A percentile compares a stretch with the other conserved stretches of the same genome.
Conservation (phyloP, 2,888 invertebrate species). For the Cheilosia urbana region DNA sequence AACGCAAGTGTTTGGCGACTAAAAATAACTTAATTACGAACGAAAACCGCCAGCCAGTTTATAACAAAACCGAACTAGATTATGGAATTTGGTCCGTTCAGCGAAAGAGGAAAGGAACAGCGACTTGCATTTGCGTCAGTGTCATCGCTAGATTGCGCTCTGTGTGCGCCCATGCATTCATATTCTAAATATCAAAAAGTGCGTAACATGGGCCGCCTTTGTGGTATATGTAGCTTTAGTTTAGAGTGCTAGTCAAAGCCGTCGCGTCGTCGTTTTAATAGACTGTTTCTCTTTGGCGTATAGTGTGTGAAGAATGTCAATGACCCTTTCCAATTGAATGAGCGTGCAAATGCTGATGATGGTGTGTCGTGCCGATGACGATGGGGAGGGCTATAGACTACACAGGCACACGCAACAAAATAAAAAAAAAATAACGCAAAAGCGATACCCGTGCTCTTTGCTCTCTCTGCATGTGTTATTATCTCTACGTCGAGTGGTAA, state of each 20-base stretch:
- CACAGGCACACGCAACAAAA: not conserved
- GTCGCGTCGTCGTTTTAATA: not conserved
- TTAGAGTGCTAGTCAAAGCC: not conserved
- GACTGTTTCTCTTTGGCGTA: slow-evolving; percentile 39
- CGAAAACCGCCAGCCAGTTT: slow-evolving; percentile 10
- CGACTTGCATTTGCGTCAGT: slow-evolving; percentile 28
- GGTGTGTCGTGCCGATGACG: slow-evolving; percentile 51
- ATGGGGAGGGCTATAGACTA: slow-evolving; percentile 15
- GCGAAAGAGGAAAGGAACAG: slow-evolving; percentile 1
- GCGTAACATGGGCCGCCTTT: slow-evolving; percentile 58
- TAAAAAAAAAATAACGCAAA: not conserved
- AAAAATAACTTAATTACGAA: slow-evolving; percentile 52
- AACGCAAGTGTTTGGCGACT: slow-evolving; percentile 15
- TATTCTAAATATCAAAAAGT: slow-evolving; percentile 71
- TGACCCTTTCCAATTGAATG: slow-evolving; percentile 73
- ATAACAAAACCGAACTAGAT: slow-evolving; percentile 27
- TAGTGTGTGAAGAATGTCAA: slow-evolving; percentile 58
- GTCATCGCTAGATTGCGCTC: slow-evolving; percentile 38
- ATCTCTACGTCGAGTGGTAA: slow-evolving; percentile 34
- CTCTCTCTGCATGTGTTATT: slow-evolving; percentile 55
- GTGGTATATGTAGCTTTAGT: not conserved
- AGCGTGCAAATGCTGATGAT: slow-evolving; percentile 59
- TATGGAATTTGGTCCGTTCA: slow-evolving; percentile 31
- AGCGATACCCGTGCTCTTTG: slow-evolving; percentile 56
- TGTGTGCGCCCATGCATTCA: slow-evolving; percentile 48